phyloP scores from a whole-genome alignment of 2,113 vertebrate genomes.

The Pongo pygmaeus region DNA sequence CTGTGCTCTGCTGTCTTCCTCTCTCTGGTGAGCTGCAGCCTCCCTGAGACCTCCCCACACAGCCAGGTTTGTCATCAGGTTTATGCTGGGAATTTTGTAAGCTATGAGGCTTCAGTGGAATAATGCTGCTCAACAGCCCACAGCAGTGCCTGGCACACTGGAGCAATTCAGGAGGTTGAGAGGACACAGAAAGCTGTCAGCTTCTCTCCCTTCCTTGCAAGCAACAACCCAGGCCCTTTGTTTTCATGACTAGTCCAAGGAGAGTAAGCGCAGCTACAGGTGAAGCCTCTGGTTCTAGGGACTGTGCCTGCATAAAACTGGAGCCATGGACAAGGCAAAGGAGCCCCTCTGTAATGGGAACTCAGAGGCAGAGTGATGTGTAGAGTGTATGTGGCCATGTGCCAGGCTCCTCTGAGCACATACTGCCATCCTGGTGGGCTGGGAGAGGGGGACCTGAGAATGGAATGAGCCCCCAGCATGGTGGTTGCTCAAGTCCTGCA shows the following conservation, averaged over 20 bases:
- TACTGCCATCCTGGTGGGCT: background rate
- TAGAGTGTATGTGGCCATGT: background rate
- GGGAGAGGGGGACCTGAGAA: background rate
- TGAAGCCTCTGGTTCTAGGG: background rate
- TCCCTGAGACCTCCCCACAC: background rate
- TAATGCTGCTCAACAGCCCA: background rate
- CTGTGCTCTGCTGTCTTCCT: background rate
- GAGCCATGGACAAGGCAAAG: background rate
- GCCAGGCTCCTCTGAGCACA: background rate
- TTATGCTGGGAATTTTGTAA: background rate
- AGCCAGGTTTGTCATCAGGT: background rate
- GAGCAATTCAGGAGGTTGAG: too few species aligned
- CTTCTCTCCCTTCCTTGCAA: background rate
- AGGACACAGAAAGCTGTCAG: background rate
- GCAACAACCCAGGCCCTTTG: background rate
- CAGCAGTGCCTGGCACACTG: background rate
- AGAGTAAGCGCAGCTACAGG: background rate
- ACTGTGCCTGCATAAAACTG: background rate
- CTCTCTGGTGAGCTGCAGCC: background rate
- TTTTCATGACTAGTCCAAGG: background rate
- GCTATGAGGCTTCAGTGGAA: background rate
- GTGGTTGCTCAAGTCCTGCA: background rate
- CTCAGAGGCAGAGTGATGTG: background rate
- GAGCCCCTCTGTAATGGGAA: background rate
- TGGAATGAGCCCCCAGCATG: background rate